Conservation (phyloP, 2,113 vertebrate species). For the Pseudopipra pipra region DNA sequence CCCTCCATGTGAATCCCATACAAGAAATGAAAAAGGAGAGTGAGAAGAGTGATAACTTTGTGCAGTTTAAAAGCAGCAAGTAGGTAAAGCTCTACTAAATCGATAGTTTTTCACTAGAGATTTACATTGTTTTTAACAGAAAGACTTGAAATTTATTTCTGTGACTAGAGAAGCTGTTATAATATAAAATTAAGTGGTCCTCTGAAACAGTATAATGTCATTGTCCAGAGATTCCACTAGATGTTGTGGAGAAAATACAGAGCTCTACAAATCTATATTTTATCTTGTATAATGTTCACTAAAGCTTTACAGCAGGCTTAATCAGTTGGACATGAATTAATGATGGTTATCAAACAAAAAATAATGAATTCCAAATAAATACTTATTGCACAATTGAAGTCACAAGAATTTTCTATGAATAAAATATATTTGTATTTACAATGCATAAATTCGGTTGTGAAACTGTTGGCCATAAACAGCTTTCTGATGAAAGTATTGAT, state of each 20-base stretch:
- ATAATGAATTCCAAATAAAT: constrained; percentile 80
- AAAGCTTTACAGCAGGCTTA: constrained; percentile 71
- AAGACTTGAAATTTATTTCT: not conserved
- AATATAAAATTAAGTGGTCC: not conserved
- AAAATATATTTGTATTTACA: constrained; percentile 82
- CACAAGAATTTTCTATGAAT: constrained; percentile 77
- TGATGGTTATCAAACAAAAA: constrained; percentile 76
- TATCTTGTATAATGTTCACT: constrained; percentile 68
- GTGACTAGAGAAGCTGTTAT: not conserved
- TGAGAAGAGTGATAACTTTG: not conserved
- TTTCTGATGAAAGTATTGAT: constrained; percentile 70
- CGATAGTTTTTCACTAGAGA: not conserved
- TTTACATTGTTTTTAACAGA: not conserved
- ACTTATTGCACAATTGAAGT: constrained; percentile 80
- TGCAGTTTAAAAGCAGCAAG: not conserved
- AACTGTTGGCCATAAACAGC: constrained; percentile 55
- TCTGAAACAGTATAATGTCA: not conserved
- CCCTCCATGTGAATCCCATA: not conserved
- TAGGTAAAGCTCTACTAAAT: not conserved
- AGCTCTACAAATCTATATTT: constrained; percentile 66
- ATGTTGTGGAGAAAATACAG: constrained; percentile 20
- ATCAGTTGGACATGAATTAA: constrained; percentile 81
- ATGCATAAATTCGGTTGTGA: constrained; percentile 65
- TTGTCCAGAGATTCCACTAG: not conserved
- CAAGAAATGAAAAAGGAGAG: not conserved